Conservation (phyloP, 1,140 invertebrate genomes). For the Camponotus floridanus region DNA sequence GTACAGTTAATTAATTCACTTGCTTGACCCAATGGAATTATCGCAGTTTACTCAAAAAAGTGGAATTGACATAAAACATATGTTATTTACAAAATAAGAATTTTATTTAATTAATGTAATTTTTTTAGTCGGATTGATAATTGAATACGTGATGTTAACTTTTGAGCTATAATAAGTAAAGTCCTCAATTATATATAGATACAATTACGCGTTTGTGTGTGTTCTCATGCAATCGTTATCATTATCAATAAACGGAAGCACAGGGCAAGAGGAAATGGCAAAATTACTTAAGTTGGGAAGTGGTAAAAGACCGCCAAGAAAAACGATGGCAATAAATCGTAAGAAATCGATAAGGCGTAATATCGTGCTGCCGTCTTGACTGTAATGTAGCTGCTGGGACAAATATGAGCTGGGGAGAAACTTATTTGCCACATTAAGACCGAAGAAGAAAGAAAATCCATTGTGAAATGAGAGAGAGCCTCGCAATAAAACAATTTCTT, state of each 20-base stretch:
- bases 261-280: conserved; percentile 4
- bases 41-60: neutral
- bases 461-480: neutral
- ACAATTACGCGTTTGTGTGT: neutral
- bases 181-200: neutral
- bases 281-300: conserved; percentile 53
- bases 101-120: neutral
- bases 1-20: neutral
- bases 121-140: conserved; percentile 13
- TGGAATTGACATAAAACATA: neutral
- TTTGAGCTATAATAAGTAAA: neutral
- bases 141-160: neutral
- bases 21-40: neutral
- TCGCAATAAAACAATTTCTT: conserved; percentile 21
- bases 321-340: conserved; percentile 66
- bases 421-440: conserved; percentile 52
- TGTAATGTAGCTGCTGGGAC: conserved; percentile 65
- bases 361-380: conserved; percentile 64
- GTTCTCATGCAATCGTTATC: conserved; percentile 12
- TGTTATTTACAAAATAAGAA: neutral
- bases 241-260: conserved; percentile 15
- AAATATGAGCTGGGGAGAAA: conserved; percentile 65
- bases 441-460: conserved; percentile 25
- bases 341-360: conserved; percentile 50
- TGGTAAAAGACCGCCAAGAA: conserved; percentile 51